Evolutionary conservation across 2,797 vertebrate genomes (phyloP), one percentile per base, ranked within the genome.

Genomic region (Streptopelia turtur): DNA sequence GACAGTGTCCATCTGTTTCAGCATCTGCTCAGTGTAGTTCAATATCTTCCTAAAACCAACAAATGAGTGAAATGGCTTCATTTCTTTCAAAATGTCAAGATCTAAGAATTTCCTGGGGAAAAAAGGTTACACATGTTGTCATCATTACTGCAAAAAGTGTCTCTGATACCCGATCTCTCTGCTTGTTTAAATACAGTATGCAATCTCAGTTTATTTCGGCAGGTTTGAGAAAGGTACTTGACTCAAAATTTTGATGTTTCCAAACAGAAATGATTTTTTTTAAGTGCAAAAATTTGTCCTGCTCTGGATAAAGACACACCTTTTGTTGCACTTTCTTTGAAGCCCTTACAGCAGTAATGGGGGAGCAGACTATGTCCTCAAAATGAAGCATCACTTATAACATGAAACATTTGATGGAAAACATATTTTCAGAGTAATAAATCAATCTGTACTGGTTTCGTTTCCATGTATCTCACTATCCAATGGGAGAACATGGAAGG

Each of bases 1-100:
- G 96, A 96, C 95, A 95, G 88, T 94, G 94, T 97, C 97, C 97
- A 97, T 98, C 97, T 97, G 97, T 96, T 97, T 93, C 64, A 97
- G 96, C 96, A 97, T 97, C 97, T 97, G 97, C 79, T 98, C 93
- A 90, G 13, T 90, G 96, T 92, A 94, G 89, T 95, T 97, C 87
- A 96, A 94, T 95, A 97, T 95, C 90, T 85, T 97, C 68, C 92
- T 76, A 89, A 96, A 74, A 92, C 76, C 94, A 96, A 89, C 83
- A 95, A 96, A 86, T 93, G 92, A 94, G 77, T 66, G 33, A 96
- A 90, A 97, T 92, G 90, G 76, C 61, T 95, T 83, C 82, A 68
- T 66, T 91, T 92, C 79, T 90, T 96, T 91, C 83, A 94, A 85
- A 94, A 94, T 39, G 0, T 86, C 96, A 78, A 85, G n/a, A 78